Evolutionary conservation across 2,888 invertebrate species (phyloP).

Genomic region (Campaea margaritaria): DNA sequence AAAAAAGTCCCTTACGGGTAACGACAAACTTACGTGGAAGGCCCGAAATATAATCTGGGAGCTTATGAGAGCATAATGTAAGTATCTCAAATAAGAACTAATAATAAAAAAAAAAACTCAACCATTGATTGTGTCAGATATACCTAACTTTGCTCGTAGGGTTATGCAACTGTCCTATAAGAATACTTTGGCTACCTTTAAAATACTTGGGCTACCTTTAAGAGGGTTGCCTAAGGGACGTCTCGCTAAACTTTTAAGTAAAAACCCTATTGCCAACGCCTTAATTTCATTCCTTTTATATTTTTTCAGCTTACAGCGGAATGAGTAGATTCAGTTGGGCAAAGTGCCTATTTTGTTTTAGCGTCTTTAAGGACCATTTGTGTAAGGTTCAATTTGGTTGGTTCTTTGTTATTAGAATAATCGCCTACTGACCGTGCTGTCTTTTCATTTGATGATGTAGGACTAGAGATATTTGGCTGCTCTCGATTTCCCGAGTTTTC

Average conservation of each 20-base stretch:
- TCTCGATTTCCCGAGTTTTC: too few species aligned
- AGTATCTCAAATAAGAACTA: too few species aligned
- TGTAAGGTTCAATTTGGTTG: conserved; percentile 6
- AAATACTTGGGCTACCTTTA: neutral
- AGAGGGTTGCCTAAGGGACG: neutral
- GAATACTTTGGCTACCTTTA: neutral
- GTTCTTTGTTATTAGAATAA: neutral
- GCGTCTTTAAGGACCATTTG: conserved; percentile 18
- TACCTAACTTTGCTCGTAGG: too few species aligned
- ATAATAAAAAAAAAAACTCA: too few species aligned
- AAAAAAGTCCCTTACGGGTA: too few species aligned
- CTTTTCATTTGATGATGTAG: too few species aligned
- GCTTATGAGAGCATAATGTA: too few species aligned
- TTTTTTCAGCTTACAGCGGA: conserved; percentile 15
- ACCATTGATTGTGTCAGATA: too few species aligned
- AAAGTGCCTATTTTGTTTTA: conserved; percentile 12
- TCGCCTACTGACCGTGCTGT: neutral
- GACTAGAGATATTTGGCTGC: too few species aligned
- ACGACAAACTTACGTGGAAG: too few species aligned
- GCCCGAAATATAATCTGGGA: too few species aligned
- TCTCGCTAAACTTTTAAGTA: conserved; percentile 11
- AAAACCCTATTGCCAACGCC: conserved; percentile 6
- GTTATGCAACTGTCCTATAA: too few species aligned
- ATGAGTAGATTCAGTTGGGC: conserved; percentile 6
- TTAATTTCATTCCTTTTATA: conserved; percentile 17